Evolutionary conservation across 2,797 vertebrate genomes (phyloP).

Genomic region (Anolis apletophallus): DNA sequence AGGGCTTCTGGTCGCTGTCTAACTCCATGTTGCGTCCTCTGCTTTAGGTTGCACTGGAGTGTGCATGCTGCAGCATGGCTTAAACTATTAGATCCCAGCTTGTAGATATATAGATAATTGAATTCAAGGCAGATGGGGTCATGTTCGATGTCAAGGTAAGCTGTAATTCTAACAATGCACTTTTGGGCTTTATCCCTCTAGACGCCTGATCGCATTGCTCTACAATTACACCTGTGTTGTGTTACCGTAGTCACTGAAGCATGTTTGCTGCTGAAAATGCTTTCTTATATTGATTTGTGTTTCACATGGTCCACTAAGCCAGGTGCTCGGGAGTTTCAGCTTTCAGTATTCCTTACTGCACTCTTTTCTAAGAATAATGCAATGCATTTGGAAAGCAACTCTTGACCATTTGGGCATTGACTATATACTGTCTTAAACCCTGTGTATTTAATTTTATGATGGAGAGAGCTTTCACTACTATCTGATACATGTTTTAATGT

Average conservation of each 20-base stretch:
- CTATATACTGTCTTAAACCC: no score
- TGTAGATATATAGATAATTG: conserved; percentile 3
- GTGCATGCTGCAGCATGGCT: not conserved
- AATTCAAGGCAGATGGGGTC: conserved; percentile 49
- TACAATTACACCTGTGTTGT: conserved; percentile 43
- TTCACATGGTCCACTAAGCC: conserved; percentile 45
- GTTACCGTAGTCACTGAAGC: conserved; percentile 21
- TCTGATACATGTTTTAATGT: no score
- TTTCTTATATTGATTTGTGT: conserved; percentile 45
- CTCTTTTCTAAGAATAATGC: not conserved
- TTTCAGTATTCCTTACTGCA: conserved; percentile 30
- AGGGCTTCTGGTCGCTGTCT: not conserved
- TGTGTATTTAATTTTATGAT: no score
- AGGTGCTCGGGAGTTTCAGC: conserved; percentile 42
- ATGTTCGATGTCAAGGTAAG: conserved; percentile 6
- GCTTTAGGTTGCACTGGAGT: not conserved
- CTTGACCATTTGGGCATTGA: conserved; percentile 22
- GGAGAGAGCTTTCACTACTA: no score
- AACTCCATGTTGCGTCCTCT: not conserved
- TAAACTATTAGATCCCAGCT: not conserved
- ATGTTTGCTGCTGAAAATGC: conserved; percentile 33
- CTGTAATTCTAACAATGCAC: conserved; percentile 26
- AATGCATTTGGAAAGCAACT: not conserved
- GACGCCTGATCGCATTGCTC: conserved; percentile 45
- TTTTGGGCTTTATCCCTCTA: conserved; percentile 24